A percentile compares a stretch with the other conserved stretches of the same genome.
Evolutionary conservation across 2,113 vertebrate genomes (phyloP).

Genomic region (Galbula dea): DNA sequence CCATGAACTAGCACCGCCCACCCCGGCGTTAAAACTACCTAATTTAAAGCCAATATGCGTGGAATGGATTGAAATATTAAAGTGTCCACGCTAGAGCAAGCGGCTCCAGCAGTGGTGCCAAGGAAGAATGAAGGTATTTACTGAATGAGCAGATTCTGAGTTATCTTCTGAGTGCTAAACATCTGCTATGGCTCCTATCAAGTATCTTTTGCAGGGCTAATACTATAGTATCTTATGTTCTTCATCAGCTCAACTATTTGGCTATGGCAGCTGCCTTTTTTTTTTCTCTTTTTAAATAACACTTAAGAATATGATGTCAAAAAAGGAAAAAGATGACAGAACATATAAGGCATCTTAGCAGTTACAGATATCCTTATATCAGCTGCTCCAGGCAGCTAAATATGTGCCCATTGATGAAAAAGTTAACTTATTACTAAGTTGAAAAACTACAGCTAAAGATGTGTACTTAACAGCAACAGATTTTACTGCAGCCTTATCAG

Average conservation of each 20-base stretch:
- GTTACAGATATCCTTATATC: neutral
- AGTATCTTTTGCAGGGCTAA: constrained; percentile 66
- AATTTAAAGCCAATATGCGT: constrained; percentile 37
- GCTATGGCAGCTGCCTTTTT: constrained; percentile 41
- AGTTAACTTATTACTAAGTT: neutral
- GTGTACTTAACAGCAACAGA: neutral
- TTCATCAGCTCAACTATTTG: constrained; percentile 66
- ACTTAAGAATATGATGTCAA: constrained; percentile 50
- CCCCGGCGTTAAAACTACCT: neutral
- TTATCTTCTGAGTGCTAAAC: constrained; percentile 59
- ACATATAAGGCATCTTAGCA: neutral
- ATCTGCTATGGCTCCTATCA: constrained; percentile 67
- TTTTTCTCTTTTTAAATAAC: constrained; percentile 59
- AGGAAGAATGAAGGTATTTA: constrained; percentile 65
- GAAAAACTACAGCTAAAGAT: no score
- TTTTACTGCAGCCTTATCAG: neutral
- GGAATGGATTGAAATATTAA: constrained; percentile 18
- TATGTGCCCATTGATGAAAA: neutral
- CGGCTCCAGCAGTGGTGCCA: constrained; percentile 4
- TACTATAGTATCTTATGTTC: constrained; percentile 62
- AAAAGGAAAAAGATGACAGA: constrained; percentile 48
- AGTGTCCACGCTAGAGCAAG: neutral
- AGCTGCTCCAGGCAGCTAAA: constrained; percentile 1
- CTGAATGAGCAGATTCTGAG: constrained; percentile 69
- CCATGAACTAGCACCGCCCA: constrained; percentile 48